phyloP scores from a whole-genome alignment of 2,888 invertebrate genomes.

The Strigamia crassipes region DNA sequence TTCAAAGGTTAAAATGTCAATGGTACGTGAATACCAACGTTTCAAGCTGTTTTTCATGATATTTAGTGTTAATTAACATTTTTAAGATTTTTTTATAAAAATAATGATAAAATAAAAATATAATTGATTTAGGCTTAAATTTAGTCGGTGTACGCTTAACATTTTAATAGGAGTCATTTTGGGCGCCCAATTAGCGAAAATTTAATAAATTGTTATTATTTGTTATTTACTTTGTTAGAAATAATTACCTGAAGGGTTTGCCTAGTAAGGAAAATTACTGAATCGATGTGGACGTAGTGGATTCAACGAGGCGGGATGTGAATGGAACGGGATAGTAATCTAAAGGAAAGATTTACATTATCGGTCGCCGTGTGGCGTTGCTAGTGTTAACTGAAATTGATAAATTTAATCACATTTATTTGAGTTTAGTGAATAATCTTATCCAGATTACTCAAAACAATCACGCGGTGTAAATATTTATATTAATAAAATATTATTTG shows the following conservation, averaged over 20 bases:
- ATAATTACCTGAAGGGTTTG: neutral
- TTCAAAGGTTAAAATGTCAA: neutral
- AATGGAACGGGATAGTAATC: neutral
- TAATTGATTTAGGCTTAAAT: neutral
- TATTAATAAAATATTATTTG: no score
- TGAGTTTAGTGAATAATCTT: no score
- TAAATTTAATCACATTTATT: no score
- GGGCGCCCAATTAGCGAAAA: no score
- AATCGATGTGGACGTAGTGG: neutral
- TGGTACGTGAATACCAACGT: neutral
- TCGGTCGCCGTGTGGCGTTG: neutral
- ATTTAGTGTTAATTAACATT: neutral
- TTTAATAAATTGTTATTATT: neutral
- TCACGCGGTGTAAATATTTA: no score
- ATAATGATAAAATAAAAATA: neutral
- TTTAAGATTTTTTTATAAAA: neutral
- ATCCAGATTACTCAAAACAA: no score
- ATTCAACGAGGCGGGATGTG: neutral
- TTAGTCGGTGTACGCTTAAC: neutral
- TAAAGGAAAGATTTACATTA: neutral
- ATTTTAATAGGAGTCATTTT: neutral
- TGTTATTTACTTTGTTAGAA: neutral
- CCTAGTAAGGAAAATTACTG: neutral
- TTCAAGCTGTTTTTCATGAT: neutral
- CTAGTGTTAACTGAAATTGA: neutral